Percentiles rank a stretch among this genome's conserved stretches.
phyloP scores from a whole-genome alignment of 30 jellyfish, hydroid and myxozoan genomes.

The Sanderia malayensis region DNA sequence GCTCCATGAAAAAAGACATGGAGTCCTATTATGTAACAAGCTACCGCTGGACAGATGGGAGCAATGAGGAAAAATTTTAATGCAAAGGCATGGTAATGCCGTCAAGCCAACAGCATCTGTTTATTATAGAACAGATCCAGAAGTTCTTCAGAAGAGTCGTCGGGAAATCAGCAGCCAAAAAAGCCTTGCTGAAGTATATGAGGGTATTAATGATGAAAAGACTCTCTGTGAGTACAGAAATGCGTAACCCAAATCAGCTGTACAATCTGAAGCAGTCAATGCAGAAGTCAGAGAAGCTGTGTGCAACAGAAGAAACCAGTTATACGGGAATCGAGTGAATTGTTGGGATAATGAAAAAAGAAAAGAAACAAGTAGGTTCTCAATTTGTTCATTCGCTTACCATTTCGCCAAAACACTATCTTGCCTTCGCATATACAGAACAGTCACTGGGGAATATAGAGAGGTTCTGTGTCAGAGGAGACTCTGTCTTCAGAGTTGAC shows the following conservation, averaged over 20 bases:
- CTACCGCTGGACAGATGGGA: background rate
- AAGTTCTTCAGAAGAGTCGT: too few species aligned
- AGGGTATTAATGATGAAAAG: background rate
- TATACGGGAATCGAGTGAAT: background rate
- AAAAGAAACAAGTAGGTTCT: background rate
- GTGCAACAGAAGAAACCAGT: background rate
- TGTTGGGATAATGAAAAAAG: background rate
- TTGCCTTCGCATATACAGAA: background rate
- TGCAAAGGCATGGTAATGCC: constrained; percentile 20
- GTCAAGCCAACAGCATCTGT: constrained; percentile 12
- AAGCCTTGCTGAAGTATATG: background rate
- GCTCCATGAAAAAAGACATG: constrained; percentile 1
- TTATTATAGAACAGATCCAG: constrained; percentile 9
- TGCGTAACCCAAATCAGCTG: constrained; percentile 10
- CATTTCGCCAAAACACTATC: constrained; percentile 14
- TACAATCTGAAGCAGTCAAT: background rate
- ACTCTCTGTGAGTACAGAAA: background rate
- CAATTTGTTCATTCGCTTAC: constrained; percentile 6
- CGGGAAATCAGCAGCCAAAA: background rate
- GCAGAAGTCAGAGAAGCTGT: background rate
- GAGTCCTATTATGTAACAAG: background rate
- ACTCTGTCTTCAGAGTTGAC: constrained; percentile 24
- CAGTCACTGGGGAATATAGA: constrained; percentile 16
- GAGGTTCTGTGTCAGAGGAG: constrained; percentile 39
- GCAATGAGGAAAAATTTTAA: background rate